These are phyloP conservation scores for Pseudorasbora parva DNA, from an alignment of 2,113 vertebrate species.

Conservation along the genomic window DNA sequence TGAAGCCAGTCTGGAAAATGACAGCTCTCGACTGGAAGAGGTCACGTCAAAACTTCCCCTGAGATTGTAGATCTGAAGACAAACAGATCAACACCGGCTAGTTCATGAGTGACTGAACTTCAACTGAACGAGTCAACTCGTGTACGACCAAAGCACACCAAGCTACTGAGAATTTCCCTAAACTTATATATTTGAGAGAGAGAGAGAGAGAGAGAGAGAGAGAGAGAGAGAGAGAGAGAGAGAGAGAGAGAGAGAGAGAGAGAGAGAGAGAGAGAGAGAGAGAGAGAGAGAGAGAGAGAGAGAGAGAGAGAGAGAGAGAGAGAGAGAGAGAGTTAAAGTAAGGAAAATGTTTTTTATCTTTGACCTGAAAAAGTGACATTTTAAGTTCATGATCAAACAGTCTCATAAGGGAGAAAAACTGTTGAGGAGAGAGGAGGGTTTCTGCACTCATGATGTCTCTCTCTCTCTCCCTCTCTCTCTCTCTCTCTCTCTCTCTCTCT, in stretches of 20 bases:
- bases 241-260: no score
- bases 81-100: background rate
- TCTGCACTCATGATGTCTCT: constrained; percentile 55
- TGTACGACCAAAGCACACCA: background rate
- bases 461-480: background rate
- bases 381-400: no score
- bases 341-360: background rate
- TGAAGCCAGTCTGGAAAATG: background rate
- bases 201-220: background rate
- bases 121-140: background rate
- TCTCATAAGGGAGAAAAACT: background rate
- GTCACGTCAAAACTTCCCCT: background rate
- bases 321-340: background rate
- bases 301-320: no score
- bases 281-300: no score
- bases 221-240: no score
- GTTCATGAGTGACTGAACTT: background rate
- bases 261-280: background rate
- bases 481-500: no score
- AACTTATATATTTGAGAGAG: background rate
- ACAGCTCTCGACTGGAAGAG: background rate
- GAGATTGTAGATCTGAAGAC: background rate
- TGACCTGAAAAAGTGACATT: no score
- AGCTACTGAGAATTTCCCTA: background rate
- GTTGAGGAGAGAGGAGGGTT: constrained; percentile 43